Conservation (phyloP, 2,888 invertebrate species). For the Thalpophila matura region DNA sequence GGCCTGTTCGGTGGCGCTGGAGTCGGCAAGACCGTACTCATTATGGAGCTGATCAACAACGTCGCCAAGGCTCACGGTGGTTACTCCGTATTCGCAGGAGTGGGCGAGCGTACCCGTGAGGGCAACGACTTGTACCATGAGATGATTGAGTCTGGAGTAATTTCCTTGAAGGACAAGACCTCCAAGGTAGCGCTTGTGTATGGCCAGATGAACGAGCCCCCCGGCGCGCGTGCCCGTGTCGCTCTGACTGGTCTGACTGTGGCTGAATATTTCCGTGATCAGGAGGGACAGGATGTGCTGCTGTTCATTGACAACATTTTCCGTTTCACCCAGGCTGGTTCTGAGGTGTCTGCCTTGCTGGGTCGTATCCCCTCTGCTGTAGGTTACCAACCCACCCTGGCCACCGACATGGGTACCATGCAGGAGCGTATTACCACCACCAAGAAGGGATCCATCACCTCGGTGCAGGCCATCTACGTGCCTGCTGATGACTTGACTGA, state of each 20-base stretch:
- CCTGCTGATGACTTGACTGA: conserved; percentile 99
- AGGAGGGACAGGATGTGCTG: conserved; percentile 98
- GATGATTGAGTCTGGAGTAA: conserved; percentile 98
- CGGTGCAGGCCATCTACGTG: conserved; percentile 98
- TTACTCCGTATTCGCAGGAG: conserved; percentile 98
- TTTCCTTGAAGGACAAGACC: conserved; percentile 96
- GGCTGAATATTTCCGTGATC: conserved; percentile 98
- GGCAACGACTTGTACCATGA: conserved; percentile 99
- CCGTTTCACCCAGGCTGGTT: conserved; percentile 98
- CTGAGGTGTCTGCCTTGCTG: conserved; percentile 97
- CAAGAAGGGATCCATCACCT: conserved; percentile 98
- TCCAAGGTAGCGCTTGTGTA: conserved; percentile 98
- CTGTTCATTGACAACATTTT: conserved; percentile 99
- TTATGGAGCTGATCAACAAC: conserved; percentile 99
- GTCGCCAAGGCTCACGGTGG: conserved; percentile 99
- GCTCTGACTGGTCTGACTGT: conserved; percentile 98
- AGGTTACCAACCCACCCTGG: conserved; percentile 98
- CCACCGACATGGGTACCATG: conserved; percentile 99
- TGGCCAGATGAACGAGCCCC: conserved; percentile 99
- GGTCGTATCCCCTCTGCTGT: conserved; percentile 99
- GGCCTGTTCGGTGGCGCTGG: conserved; percentile 98
- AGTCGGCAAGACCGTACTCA: conserved; percentile 98
- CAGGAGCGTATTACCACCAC: conserved; percentile 99
- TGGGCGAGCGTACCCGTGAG: conserved; percentile 99
- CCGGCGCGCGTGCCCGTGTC: conserved; percentile 98